Evolutionary conservation across 2,888 invertebrate genomes (phyloP).

Genomic region (Stenchaetothrips biformis): DNA sequence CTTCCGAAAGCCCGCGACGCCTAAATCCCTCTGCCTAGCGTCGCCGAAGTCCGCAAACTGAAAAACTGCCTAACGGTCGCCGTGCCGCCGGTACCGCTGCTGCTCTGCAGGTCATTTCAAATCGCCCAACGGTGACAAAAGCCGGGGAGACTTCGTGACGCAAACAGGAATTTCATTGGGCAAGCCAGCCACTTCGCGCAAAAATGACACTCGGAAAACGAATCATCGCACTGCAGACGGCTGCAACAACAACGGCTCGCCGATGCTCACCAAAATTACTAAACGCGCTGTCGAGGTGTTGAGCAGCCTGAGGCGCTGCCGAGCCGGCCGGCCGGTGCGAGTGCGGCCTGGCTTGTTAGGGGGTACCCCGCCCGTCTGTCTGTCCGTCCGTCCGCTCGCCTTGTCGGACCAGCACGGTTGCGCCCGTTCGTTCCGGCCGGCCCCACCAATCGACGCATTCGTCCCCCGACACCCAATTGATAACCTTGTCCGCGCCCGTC

Average conservation of each 20-base stretch:
- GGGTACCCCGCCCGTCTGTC: background rate
- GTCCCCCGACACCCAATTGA: no score
- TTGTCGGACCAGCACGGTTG: background rate
- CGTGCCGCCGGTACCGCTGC: background rate
- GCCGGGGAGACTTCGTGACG: background rate
- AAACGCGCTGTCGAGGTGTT: conserved; percentile 11
- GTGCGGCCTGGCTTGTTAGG: background rate
- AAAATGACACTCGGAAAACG: background rate
- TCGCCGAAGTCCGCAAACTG: no score
- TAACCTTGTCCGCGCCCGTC: no score
- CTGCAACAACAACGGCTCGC: background rate
- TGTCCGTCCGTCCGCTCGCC: background rate
- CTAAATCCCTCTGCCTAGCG: background rate
- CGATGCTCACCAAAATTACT: conserved; percentile 2
- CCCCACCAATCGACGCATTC: background rate
- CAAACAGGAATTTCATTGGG: background rate
- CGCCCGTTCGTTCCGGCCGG: background rate
- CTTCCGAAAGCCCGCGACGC: background rate
- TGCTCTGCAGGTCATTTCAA: background rate
- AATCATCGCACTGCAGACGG: background rate
- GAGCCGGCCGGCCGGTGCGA: background rate
- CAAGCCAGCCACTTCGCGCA: background rate
- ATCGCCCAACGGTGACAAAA: background rate
- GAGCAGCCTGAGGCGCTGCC: background rate
- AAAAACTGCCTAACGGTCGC: no score